A percentile compares a stretch with the other conserved stretches of the same genome.
Evolutionary conservation across 1,140 invertebrate species (phyloP).

Genomic region (Platyscapa corneri): DNA sequence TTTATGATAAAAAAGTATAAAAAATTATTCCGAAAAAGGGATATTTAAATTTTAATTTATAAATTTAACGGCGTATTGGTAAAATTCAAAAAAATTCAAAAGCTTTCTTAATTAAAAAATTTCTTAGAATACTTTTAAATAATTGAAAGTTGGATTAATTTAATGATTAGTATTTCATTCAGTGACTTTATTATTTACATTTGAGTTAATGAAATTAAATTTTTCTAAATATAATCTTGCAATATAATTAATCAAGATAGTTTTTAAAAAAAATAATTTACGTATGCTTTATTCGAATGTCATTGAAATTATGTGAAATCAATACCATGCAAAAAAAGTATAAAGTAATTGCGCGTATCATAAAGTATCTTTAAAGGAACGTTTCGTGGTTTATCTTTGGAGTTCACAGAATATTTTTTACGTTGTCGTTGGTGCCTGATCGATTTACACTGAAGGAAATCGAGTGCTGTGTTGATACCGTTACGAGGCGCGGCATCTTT

Average conservation of each 20-base stretch:
- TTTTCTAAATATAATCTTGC: too few relatives aligned
- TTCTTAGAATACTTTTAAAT: neutral
- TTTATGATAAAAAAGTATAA: conserved; percentile 1
- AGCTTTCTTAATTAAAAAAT: neutral
- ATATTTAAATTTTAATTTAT: conserved; percentile 45
- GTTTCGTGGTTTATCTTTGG: neutral
- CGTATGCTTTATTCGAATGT: neutral
- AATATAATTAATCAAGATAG: too few relatives aligned
- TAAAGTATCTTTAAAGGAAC: neutral
- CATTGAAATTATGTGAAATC: neutral
- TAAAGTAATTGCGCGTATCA: neutral
- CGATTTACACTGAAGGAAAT: neutral
- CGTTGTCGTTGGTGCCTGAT: neutral
- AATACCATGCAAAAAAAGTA: neutral
- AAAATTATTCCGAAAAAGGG: conserved; percentile 22
- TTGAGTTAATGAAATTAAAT: neutral
- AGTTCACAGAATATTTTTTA: neutral
- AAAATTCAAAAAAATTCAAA: neutral
- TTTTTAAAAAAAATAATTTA: neutral
- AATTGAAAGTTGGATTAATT: neutral
- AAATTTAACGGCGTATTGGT: neutral
- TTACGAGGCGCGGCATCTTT: neutral
- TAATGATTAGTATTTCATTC: neutral
- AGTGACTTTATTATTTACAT: neutral
- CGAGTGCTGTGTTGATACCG: neutral